Base-by-base conservation (phyloP, 2,797 vertebrate genomes). In the Parotocinclus haroldoi region DNA sequence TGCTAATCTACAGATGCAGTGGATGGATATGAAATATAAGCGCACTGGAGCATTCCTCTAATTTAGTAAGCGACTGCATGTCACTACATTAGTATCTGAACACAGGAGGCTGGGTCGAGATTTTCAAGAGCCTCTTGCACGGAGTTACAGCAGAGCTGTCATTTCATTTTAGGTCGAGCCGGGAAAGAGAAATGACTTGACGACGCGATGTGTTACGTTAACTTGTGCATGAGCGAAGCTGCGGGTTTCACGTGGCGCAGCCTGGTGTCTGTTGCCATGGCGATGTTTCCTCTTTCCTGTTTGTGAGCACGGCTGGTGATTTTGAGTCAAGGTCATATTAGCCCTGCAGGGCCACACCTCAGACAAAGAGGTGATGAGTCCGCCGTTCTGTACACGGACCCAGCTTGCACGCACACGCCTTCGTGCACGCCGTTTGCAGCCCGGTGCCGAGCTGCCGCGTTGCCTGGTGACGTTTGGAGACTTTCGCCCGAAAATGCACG, bases 211-310 rank as follows among this genome's bases (percentile, higher is more conserved):
- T 72, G 73, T 75, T 78, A 55, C 53, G 50, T 75, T 69, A 75
- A 67, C 27, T 27, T 72, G 52, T 68, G 68, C 71, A 44, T 53
- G 55, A 68, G 70, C 54, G 78, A 79, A 82, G 82, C 86, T 84
- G 84, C 87, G 83, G 86, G 86, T 91, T 89, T 93, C 89, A 86
- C 85, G 88, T 92, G 90, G 91, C 90, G 89, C 90, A 87, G 84
- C 88, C 89, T 92, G 89, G 73, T 79, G 78, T 91, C 85, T 83
- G 93, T 96, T 93, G 90, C 90, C 90, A 94, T 92, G 88, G 91
- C 66, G 88, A 92, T 88, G 84, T 88, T 95, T 94, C 93, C 92
- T 93, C 88, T 88, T 91, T 88, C 88, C 89, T 90, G 88, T 86
- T 91, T 89, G 85, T 73, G 82, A 88, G 89, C 86, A 63, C 78